Percentiles rank a stretch among this genome's conserved stretches.
phyloP scores from a whole-genome alignment of 1,140 invertebrate genomes.

The Drosophila busckii region DNA sequence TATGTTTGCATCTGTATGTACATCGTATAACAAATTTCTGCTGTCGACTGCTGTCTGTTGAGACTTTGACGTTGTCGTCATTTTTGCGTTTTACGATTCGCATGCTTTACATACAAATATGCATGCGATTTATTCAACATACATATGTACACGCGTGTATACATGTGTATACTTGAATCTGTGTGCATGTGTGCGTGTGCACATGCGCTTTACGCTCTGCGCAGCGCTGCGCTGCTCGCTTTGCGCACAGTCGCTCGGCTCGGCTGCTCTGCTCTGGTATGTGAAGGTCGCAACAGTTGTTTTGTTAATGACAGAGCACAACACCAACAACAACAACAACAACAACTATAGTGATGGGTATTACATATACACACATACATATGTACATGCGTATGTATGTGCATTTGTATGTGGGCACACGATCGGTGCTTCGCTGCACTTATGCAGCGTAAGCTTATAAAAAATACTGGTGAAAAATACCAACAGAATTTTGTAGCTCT shows the following conservation, averaged over 20 bases:
- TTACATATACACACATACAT: conserved; percentile 30
- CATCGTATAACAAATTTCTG: conserved; percentile 44
- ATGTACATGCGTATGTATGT: too few species aligned
- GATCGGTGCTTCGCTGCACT: too few species aligned
- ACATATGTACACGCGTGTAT: not conserved
- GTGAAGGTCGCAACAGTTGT: conserved; percentile 79
- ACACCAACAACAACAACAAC: conserved; percentile 31
- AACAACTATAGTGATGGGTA: conserved; percentile 12
- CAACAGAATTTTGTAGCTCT: too few species aligned
- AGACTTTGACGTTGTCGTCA: conserved; percentile 56
- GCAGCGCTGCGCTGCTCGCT: conserved; percentile 23
- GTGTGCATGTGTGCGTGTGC: conserved; percentile 24
- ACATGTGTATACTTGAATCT: conserved; percentile 4
- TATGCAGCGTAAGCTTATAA: too few species aligned
- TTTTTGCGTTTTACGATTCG: conserved; percentile 40
- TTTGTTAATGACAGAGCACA: conserved; percentile 78
- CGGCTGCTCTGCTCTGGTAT: conserved; percentile 76
- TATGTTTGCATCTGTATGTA: conserved; percentile 23
- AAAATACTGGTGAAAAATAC: too few species aligned
- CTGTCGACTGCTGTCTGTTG: conserved; percentile 42
- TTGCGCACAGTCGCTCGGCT: conserved; percentile 62
- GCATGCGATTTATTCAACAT: conserved; percentile 3
- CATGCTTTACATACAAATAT: conserved; percentile 35
- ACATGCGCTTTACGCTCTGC: conserved; percentile 28
- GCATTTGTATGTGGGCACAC: too few species aligned